Evolutionary conservation across 2,113 vertebrate species (phyloP).

Genomic region (zebrafish (Danio rerio)): DNA sequence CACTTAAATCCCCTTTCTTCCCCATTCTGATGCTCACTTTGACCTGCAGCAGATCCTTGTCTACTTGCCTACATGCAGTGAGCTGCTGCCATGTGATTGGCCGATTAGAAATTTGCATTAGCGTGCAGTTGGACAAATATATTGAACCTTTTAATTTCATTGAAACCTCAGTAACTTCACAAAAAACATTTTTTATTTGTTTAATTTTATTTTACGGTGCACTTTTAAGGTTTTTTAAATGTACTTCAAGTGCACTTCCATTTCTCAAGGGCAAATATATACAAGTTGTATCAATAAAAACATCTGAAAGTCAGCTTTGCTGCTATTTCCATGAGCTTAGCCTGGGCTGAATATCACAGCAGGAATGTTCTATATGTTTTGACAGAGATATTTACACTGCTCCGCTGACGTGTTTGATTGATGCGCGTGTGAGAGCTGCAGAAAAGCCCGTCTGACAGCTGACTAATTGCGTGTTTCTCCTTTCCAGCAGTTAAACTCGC

Average conservation of each 20-base stretch:
- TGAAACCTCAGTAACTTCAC: no score
- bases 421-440: constrained; percentile 19
- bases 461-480: constrained; percentile 71
- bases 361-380: constrained; percentile 1
- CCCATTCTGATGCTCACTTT: no score
- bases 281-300: background rate
- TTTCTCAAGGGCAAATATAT: background rate
- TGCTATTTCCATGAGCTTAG: constrained; percentile 2
- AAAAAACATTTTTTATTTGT: no score
- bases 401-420: constrained; percentile 3
- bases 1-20: no score
- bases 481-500: constrained; percentile 62
- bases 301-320: background rate
- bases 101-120: no score
- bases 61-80: no score
- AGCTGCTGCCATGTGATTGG: no score
- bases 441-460: constrained; percentile 66
- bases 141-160: no score
- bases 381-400: constrained; percentile 25
- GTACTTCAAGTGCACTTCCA: background rate
- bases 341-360: background rate
- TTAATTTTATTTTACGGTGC: no score
- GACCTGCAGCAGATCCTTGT: no score
- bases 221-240: background rate
- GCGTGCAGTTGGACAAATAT: no score